Evolutionary conservation across 2,113 vertebrate species (phyloP).

Genomic region (Aegithalos caudatus): DNA sequence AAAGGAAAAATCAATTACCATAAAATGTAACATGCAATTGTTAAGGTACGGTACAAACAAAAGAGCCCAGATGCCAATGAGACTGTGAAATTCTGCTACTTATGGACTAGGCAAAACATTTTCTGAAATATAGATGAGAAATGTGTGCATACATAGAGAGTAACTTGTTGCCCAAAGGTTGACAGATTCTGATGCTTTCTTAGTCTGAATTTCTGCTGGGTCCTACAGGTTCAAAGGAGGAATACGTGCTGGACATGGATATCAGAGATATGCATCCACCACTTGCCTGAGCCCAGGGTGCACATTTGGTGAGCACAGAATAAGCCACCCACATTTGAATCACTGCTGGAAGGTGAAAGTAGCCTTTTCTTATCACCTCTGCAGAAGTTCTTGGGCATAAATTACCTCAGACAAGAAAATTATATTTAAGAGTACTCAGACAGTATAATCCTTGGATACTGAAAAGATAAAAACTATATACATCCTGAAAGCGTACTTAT

Average conservation of each 20-base stretch:
- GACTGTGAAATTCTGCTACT: not conserved
- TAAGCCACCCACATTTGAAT: not conserved
- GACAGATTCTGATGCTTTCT: not conserved
- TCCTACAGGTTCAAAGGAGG: not conserved
- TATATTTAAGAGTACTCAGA: not conserved
- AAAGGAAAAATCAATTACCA: not conserved
- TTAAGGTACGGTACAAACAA: not conserved
- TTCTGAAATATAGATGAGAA: not conserved
- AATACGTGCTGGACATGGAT: not conserved
- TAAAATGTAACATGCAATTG: not conserved
- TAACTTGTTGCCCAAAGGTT: not conserved
- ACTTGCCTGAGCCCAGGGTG: fast-evolving
- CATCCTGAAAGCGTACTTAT: not conserved
- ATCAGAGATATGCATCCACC: not conserved
- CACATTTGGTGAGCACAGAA: not conserved
- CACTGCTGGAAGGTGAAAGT: not conserved
- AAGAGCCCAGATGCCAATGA: not conserved
- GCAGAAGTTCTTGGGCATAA: not conserved
- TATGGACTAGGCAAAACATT: not conserved
- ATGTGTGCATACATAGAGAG: not conserved
- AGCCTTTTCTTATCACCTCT: not conserved
- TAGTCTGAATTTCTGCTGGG: not conserved
- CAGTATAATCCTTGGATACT: not conserved
- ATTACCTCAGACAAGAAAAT: conserved; percentile 3
- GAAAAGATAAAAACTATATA: not conserved